Percentiles rank a stretch among this genome's conserved stretches.
phyloP scores from a whole-genome alignment of 2,888 invertebrate species.

The Escarpia spicata region DNA sequence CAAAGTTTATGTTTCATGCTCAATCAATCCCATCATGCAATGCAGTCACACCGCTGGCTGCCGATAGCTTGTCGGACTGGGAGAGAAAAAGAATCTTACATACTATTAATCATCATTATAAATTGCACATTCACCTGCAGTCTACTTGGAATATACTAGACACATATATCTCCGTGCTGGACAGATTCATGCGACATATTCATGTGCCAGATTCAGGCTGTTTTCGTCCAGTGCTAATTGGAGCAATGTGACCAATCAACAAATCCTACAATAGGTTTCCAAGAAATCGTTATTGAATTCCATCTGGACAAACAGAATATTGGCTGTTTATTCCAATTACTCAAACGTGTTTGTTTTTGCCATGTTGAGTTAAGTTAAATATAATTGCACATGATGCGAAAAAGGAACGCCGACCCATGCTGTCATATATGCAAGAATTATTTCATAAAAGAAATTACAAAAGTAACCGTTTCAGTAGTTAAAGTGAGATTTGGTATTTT shows the following conservation, averaged over 20 bases:
- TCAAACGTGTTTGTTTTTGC: background rate
- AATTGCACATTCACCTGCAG: background rate
- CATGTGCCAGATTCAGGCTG: too few relatives aligned
- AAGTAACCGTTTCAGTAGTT: too few relatives aligned
- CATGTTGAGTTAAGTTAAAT: background rate
- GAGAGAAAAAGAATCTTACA: background rate
- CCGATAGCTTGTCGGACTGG: background rate
- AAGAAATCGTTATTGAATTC: background rate
- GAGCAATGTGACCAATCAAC: too few relatives aligned
- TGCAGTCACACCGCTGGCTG: background rate
- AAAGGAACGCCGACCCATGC: background rate
- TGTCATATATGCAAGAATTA: too few relatives aligned
- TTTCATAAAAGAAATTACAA: too few relatives aligned
- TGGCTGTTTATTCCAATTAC: background rate
- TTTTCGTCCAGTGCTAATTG: too few relatives aligned
- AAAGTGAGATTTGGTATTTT: too few relatives aligned
- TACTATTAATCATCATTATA: conserved; percentile 1
- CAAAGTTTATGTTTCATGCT: background rate
- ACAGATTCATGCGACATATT: background rate
- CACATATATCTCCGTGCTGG: background rate
- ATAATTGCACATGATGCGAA: too few relatives aligned
- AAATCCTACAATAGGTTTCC: background rate
- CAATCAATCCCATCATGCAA: background rate
- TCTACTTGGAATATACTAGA: background rate
- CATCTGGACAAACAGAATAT: background rate